These are phyloP conservation scores for Vidua macroura DNA, from an alignment of 2,113 vertebrate genomes.

Conservation along the genomic window DNA sequence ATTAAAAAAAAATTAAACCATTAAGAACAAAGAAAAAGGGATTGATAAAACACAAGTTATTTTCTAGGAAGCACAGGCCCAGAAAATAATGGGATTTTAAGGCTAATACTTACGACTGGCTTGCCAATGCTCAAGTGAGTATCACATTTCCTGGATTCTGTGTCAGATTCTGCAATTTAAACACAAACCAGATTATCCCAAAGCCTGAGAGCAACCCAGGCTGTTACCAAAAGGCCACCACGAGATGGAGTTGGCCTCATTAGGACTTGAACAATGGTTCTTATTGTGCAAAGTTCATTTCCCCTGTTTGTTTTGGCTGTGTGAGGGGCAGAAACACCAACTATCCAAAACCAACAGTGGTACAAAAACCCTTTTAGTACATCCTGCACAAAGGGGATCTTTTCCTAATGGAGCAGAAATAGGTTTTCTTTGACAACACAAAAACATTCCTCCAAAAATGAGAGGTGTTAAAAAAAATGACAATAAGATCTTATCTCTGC, in stretches of 20 bases:
- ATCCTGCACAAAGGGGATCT: constrained; percentile 52
- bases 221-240: constrained; percentile 31
- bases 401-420: constrained; percentile 13
- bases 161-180: constrained; percentile 72
- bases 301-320: constrained; percentile 59
- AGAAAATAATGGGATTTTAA: neutral
- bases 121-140: constrained; percentile 70
- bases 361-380: constrained; percentile 42
- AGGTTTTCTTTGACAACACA: neutral
- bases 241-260: constrained; percentile 38
- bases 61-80: neutral
- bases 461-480: constrained; percentile 17
- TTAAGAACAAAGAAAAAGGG: neutral
- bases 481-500: neutral
- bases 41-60: neutral
- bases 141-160: constrained; percentile 71
- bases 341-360: constrained; percentile 44
- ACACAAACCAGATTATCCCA: constrained; percentile 36
- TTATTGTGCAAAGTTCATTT: constrained; percentile 57
- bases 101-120: constrained; percentile 74
- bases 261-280: constrained; percentile 36
- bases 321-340: constrained; percentile 14
- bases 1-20: neutral
- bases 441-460: neutral
- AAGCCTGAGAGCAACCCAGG: neutral